Conservation (phyloP, 2,797 vertebrate species). For the Sebastes hopkinsi region DNA sequence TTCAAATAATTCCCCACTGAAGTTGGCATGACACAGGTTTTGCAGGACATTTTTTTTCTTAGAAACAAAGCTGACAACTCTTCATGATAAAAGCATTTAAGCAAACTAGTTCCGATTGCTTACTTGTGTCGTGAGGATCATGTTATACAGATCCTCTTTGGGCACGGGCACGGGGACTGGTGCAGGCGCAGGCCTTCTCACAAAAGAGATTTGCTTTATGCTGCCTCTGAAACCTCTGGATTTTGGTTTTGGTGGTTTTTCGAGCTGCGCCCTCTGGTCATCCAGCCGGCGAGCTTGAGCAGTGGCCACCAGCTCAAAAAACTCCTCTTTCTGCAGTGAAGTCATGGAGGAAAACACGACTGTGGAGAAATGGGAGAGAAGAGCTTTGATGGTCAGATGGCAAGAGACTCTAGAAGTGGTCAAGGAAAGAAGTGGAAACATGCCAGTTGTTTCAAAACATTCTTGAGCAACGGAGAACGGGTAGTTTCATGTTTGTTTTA, state of each 20-base stretch:
- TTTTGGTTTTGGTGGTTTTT: slow-evolving; percentile 55
- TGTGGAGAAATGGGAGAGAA: slow-evolving; percentile 47
- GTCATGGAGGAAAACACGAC: slow-evolving; percentile 87
- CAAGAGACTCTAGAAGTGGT: background rate
- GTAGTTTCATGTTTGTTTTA: slow-evolving; percentile 12
- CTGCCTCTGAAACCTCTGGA: slow-evolving; percentile 79
- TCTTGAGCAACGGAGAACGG: background rate
- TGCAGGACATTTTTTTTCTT: background rate
- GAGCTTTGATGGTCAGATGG: background rate
- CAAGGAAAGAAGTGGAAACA: background rate
- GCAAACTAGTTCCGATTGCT: background rate
- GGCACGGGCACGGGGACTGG: slow-evolving; percentile 52
- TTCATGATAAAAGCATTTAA: background rate
- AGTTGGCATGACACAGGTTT: background rate
- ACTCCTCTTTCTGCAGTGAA: slow-evolving; percentile 89
- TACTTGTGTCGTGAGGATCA: slow-evolving; percentile 89
- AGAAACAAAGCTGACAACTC: background rate
- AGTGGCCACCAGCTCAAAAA: slow-evolving; percentile 86
- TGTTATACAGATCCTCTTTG: slow-evolving; percentile 88
- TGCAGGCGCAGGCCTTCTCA: slow-evolving; percentile 50
- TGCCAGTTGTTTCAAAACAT: background rate
- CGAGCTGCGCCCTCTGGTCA: slow-evolving; percentile 86
- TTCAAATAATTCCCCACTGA: background rate
- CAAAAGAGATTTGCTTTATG: slow-evolving; percentile 69
- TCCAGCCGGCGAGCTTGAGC: slow-evolving; percentile 87